Conservation (phyloP, 2,888 invertebrate genomes). For the Hipparchia semele region DNA sequence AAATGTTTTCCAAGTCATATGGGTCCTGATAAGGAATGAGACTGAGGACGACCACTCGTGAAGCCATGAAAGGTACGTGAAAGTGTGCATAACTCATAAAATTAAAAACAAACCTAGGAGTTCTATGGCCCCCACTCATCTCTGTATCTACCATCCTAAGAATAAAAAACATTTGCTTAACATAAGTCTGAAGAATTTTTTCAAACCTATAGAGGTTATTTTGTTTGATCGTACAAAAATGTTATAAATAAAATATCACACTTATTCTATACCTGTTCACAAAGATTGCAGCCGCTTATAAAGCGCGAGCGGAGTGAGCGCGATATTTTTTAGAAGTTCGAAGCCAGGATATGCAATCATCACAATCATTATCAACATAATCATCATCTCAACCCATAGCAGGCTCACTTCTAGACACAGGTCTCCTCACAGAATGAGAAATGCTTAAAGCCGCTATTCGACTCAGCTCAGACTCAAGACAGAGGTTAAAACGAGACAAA, state of each 20-base stretch:
- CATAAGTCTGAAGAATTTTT: constrained; percentile 26
- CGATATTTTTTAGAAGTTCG: too few relatives aligned
- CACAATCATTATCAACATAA: too few relatives aligned
- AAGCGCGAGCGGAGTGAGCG: too few relatives aligned
- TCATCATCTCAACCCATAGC: too few relatives aligned
- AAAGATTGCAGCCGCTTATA: too few relatives aligned
- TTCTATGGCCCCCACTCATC: constrained; percentile 86
- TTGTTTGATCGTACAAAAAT: background rate
- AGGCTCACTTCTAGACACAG: too few relatives aligned
- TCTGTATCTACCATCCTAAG: constrained; percentile 87
- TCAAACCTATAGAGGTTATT: background rate
- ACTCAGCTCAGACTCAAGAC: too few relatives aligned
- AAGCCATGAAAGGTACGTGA: constrained; percentile 47
- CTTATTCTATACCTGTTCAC: too few relatives aligned
- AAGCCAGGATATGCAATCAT: too few relatives aligned
- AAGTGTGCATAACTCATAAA: constrained; percentile 77
- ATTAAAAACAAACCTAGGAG: constrained; percentile 86
- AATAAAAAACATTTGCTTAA: constrained; percentile 61
- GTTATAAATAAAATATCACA: background rate
- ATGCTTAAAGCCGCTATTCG: too few relatives aligned
- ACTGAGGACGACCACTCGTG: constrained; percentile 46
- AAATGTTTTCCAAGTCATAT: constrained; percentile 27
- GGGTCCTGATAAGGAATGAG: constrained; percentile 55
- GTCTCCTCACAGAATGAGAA: too few relatives aligned
- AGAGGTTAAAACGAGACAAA: too few relatives aligned